phyloP scores from a whole-genome alignment of 1,140 invertebrate genomes.

The Lucilia sericata region DNA sequence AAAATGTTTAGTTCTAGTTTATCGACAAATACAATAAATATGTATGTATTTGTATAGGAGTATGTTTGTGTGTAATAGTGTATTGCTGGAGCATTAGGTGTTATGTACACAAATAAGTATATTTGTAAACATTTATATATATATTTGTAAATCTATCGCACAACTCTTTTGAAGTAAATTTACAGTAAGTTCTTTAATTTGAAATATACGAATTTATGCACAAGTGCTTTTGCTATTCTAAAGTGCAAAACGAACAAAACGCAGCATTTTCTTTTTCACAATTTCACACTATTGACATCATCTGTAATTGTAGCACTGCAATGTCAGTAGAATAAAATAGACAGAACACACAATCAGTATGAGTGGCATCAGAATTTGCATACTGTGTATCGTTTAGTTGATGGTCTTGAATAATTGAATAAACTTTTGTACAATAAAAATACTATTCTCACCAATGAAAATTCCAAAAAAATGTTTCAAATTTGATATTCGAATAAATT shows the following conservation, averaged over 20 bases:
- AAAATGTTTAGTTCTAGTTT: background rate
- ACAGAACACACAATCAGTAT: background rate
- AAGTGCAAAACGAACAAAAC: too few relatives aligned
- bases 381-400: slow-evolving; percentile 29
- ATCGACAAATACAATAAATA: background rate
- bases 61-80: too few relatives aligned
- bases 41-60: background rate
- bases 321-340: background rate
- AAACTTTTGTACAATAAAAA: slow-evolving; percentile 59
- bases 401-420: slow-evolving; percentile 64
- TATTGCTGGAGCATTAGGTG: background rate
- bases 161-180: slow-evolving; percentile 9
- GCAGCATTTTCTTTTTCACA: background rate
- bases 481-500: slow-evolving; percentile 13
- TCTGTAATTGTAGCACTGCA: background rate
- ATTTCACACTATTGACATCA: background rate
- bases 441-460: slow-evolving; percentile 59
- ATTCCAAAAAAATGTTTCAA: slow-evolving; percentile 4
- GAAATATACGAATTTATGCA: background rate
- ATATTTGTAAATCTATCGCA: background rate
- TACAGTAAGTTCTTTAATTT: slow-evolving; percentile 12
- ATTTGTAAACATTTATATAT: background rate
- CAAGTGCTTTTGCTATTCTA: background rate
- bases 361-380: background rate
- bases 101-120: background rate